Percentiles rank a stretch among this genome's conserved stretches.
Conservation (phyloP, 1,140 invertebrate species). For the Wasmannia auropunctata region DNA sequence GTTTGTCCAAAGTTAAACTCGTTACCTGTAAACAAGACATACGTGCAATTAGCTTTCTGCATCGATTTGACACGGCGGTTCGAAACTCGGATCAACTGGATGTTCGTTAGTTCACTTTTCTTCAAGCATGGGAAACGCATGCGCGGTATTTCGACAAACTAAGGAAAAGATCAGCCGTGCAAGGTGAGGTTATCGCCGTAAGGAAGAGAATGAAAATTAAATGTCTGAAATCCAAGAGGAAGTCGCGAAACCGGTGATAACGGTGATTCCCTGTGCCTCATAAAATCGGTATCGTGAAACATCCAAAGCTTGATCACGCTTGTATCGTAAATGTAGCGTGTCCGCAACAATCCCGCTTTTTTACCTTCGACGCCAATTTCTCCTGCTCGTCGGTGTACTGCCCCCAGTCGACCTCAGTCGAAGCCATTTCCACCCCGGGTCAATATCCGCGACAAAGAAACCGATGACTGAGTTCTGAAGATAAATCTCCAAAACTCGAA, state of each 20-base stretch:
- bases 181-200: not conserved
- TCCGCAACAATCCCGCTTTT: not conserved
- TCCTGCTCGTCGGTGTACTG: slow-evolving; percentile 85
- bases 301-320: not conserved
- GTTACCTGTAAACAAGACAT: slow-evolving; percentile 70
- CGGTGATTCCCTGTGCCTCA: not conserved
- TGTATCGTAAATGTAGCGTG: not conserved
- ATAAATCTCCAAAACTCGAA: not conserved
- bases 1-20: slow-evolving; percentile 75
- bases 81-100: no score
- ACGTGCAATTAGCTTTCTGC: not conserved
- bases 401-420: slow-evolving; percentile 77
- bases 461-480: not conserved
- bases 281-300: not conserved
- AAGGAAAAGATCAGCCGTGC: not conserved
- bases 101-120: not conserved
- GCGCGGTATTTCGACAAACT: not conserved
- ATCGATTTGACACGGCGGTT: slow-evolving; percentile 3
- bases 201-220: not conserved
- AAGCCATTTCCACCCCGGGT: slow-evolving; percentile 70
- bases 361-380: slow-evolving; percentile 81
- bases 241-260: not conserved
- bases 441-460: not conserved
- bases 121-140: not conserved
- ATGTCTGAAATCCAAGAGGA: not conserved